A percentile compares a stretch with the other conserved stretches of the same genome.
phyloP scores from a whole-genome alignment of 2,797 vertebrate species.

The Lepus oiostolus region DNA sequence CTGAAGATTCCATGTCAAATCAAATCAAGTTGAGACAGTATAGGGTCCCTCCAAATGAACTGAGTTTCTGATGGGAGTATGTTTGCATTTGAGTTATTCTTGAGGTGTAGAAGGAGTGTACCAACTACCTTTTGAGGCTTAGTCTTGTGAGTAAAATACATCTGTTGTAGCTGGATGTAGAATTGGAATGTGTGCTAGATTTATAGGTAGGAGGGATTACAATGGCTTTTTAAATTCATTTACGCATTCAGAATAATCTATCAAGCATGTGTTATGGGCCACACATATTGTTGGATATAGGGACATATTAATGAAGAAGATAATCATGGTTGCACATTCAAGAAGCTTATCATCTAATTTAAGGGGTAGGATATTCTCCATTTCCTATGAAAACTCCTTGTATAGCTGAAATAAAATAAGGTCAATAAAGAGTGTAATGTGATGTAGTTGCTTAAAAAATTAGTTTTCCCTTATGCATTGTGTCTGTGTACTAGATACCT shows the following conservation, averaged over 20 bases:
- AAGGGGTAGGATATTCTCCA: neutral
- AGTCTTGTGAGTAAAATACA: neutral
- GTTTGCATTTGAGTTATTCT: slow-evolving; percentile 17
- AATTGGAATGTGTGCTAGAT: slow-evolving; percentile 13
- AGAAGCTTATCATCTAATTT: neutral
- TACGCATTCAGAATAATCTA: neutral
- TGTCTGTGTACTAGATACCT: neutral
- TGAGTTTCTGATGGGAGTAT: slow-evolving; percentile 20
- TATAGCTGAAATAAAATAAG: neutral
- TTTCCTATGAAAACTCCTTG: slow-evolving; percentile 46
- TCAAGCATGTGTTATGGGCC: neutral
- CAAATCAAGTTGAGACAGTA: neutral
- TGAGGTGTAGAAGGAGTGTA: slow-evolving; percentile 9
- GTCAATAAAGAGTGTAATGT: neutral
- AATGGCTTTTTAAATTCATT: neutral
- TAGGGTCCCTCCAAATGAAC: slow-evolving; percentile 10
- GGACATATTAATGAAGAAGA: neutral
- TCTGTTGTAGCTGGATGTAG: neutral
- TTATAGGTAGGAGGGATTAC: neutral
- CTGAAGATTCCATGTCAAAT: slow-evolving; percentile 37
- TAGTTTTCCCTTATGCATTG: neutral
- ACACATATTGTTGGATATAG: neutral
- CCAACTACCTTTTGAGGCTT: neutral
- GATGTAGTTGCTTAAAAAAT: neutral
- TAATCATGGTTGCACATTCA: neutral